phyloP scores from a whole-genome alignment of 92 coral and sea anemone species.

The Porites cylindrica region DNA sequence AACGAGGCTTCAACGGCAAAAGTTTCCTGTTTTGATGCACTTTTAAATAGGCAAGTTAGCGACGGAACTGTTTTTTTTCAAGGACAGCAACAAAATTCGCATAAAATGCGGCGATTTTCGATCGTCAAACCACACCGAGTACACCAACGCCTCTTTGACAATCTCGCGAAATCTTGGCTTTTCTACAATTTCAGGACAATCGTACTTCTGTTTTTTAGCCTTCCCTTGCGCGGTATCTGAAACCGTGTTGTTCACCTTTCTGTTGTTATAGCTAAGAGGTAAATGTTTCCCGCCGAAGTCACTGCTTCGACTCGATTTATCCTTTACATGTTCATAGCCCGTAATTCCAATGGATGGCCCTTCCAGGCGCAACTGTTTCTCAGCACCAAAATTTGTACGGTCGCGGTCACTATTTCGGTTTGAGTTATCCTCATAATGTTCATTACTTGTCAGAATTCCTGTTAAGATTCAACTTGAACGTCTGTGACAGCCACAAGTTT shows the following conservation, averaged over 20 bases:
- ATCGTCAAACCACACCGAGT: constrained; percentile 30
- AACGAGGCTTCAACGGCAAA: not conserved
- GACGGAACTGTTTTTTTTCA: constrained; percentile 15
- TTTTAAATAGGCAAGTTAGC: constrained; percentile 15
- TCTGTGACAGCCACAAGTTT: too few species aligned
- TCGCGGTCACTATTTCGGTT: not conserved
- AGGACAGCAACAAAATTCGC: constrained; percentile 8
- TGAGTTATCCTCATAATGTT: not conserved
- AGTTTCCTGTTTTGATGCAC: not conserved
- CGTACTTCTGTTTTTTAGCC: not conserved
- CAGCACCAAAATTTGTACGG: not conserved
- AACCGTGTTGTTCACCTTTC: not conserved
- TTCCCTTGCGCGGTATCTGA: not conserved
- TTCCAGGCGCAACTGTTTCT: not conserved
- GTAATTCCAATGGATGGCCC: not conserved
- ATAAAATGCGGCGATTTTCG: constrained; percentile 1
- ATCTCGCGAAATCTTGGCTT: constrained; percentile 23
- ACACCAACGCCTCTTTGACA: constrained; percentile 1
- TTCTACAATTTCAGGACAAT: not conserved
- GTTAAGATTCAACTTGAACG: too few species aligned
- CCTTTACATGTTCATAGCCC: too few species aligned
- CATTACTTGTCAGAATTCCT: not conserved
- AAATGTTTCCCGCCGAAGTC: too few species aligned
- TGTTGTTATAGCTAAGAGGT: not conserved
- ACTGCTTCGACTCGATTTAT: too few species aligned